A percentile compares a stretch with the other conserved stretches of the same genome.
These are phyloP conservation scores for Elysia crispata DNA, from an alignment of 2,888 invertebrate genomes.

Conservation along the genomic window DNA sequence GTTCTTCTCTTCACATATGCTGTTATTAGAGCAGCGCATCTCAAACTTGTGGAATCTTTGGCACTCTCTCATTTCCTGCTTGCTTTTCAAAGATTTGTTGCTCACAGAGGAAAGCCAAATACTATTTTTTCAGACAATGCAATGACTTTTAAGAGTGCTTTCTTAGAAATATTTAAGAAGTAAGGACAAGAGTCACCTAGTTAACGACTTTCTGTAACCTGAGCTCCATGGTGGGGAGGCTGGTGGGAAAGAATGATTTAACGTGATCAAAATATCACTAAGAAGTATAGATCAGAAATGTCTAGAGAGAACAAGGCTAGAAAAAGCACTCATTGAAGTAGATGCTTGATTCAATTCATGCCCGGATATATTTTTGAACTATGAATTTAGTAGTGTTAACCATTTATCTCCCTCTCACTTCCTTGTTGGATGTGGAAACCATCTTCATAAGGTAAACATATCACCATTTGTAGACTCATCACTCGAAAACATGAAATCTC, in stretches of 20 bases:
- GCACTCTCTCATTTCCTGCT: background rate
- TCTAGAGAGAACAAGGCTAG: too few species aligned
- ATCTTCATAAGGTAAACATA: too few species aligned
- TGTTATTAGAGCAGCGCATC: background rate
- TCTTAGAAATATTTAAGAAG: too few species aligned
- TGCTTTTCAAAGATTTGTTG: background rate
- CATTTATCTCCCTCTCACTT: background rate
- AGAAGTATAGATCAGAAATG: background rate
- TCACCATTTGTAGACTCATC: too few species aligned
- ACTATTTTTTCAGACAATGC: too few species aligned
- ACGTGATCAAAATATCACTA: background rate
- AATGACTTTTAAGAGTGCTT: too few species aligned
- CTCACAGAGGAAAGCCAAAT: background rate
- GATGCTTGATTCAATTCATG: too few species aligned
- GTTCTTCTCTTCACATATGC: background rate
- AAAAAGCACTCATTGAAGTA: too few species aligned
- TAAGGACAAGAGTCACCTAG: background rate
- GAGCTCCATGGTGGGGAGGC: background rate
- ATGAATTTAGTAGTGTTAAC: background rate
- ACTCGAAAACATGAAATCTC: too few species aligned
- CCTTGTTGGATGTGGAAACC: background rate
- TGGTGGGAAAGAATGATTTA: constrained; percentile 1
- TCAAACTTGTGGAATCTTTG: background rate
- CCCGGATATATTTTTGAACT: too few species aligned
- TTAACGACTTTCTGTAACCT: background rate